phyloP scores from a whole-genome alignment of 2,888 invertebrate species.

The Timandra comae region DNA sequence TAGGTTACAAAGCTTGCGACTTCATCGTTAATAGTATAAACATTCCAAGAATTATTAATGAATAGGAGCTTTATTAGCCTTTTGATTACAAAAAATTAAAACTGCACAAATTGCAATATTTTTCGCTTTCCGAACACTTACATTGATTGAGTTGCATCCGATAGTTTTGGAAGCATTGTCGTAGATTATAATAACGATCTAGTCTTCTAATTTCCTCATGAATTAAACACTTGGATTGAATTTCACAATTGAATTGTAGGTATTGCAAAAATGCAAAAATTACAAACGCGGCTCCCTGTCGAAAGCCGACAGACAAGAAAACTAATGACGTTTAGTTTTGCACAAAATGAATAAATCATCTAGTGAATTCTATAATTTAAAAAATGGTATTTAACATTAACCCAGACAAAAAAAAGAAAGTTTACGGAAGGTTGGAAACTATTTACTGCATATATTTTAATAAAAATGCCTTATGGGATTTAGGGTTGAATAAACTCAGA shows the following conservation, averaged over 20 bases:
- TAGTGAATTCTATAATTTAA: too few relatives aligned
- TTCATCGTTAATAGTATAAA: too few relatives aligned
- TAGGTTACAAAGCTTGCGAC: too few relatives aligned
- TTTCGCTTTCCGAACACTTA: constrained; percentile 40
- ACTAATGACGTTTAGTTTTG: constrained; percentile 40
- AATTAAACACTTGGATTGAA: constrained; percentile 34
- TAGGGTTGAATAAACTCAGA: too few relatives aligned
- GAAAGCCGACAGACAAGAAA: constrained; percentile 55
- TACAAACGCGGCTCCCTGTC: constrained; percentile 44
- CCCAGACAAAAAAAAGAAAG: too few relatives aligned
- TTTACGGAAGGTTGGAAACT: too few relatives aligned
- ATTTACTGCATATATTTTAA: too few relatives aligned
- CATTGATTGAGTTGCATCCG: constrained; percentile 68
- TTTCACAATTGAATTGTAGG: constrained; percentile 37
- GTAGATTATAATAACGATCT: constrained; percentile 53
- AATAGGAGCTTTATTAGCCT: too few relatives aligned
- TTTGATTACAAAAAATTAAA: constrained; percentile 2
- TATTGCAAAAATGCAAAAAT: constrained; percentile 35
- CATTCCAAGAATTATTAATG: too few relatives aligned
- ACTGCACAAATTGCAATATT: constrained; percentile 11
- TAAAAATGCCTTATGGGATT: too few relatives aligned
- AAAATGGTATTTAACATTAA: too few relatives aligned
- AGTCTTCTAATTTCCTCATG: constrained; percentile 48
- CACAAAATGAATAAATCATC: too few relatives aligned
- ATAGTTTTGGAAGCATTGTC: constrained; percentile 63